phyloP scores from a whole-genome alignment of 2,888 invertebrate genomes.

The Patella pellucida region DNA sequence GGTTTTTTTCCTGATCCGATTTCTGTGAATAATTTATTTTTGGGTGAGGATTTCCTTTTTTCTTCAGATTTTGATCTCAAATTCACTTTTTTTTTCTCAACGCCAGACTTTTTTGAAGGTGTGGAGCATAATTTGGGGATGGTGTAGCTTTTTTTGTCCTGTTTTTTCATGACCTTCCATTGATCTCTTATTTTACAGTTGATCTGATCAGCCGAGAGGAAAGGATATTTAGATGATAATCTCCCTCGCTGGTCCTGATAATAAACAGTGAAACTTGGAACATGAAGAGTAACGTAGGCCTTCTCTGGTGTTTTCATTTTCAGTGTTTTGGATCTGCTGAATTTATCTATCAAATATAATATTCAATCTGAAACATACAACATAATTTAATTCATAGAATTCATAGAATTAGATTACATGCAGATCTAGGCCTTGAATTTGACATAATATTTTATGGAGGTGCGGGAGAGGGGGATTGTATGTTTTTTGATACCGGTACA shows the following conservation, averaged over 20 bases:
- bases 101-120: slow-evolving; percentile 24
- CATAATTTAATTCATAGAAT: too few species aligned
- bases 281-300: slow-evolving; percentile 15
- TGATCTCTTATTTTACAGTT: slow-evolving; percentile 47
- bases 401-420: too few species aligned
- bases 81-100: slow-evolving; percentile 11
- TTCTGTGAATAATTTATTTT: background rate
- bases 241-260: slow-evolving; percentile 41
- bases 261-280: slow-evolving; percentile 37
- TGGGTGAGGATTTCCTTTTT: background rate
- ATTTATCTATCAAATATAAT: too few species aligned
- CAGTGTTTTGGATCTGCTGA: too few species aligned
- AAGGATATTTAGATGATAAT: slow-evolving; percentile 49
- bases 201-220: slow-evolving; percentile 53
- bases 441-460: too few species aligned
- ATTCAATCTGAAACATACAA: too few species aligned
- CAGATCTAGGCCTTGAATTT: too few species aligned
- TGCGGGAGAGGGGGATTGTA: too few species aligned
- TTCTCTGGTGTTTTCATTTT: background rate
- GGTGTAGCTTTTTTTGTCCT: slow-evolving; percentile 35
- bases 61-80: background rate
- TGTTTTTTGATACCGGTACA: too few species aligned
- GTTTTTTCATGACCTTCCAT: slow-evolving; percentile 43
- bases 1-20: background rate
- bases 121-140: slow-evolving; percentile 35